Percentiles rank a stretch among this genome's conserved stretches.
phyloP scores from a whole-genome alignment of 1,140 invertebrate genomes.

The Diuraphis noxia region DNA sequence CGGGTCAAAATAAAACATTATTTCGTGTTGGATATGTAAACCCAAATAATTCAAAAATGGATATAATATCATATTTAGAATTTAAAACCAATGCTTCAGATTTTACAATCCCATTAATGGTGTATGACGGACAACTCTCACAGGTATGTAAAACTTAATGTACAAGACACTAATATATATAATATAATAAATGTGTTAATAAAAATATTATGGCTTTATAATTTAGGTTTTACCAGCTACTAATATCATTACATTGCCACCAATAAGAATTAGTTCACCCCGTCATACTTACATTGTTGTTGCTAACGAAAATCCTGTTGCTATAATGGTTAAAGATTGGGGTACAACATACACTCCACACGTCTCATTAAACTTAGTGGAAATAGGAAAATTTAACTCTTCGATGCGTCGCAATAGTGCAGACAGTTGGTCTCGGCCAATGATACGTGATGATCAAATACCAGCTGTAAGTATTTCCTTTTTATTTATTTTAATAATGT shows the following conservation, averaged over 20 bases:
- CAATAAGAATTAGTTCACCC: constrained; percentile 47
- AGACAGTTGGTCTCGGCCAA: constrained; percentile 46
- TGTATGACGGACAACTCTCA: constrained; percentile 44
- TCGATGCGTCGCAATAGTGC: constrained; percentile 48
- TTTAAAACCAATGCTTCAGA: constrained; percentile 51
- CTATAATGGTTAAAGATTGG: constrained; percentile 46
- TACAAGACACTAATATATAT: background rate
- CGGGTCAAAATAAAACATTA: constrained; percentile 48
- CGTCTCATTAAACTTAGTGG: constrained; percentile 31
- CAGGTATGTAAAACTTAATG: background rate
- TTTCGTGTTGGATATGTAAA: constrained; percentile 51
- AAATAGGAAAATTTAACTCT: constrained; percentile 45
- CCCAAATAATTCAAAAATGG: constrained; percentile 44
- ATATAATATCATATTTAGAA: constrained; percentile 47
- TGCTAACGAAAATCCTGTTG: constrained; percentile 48
- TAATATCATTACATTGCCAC: constrained; percentile 38
- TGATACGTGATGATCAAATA: constrained; percentile 48
- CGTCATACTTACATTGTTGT: constrained; percentile 46
- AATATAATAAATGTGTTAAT: background rate
- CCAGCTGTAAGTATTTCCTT: constrained; percentile 16
- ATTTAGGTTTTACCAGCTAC: constrained; percentile 47
- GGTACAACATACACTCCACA: constrained; percentile 46
- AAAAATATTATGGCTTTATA: background rate
- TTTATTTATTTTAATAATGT: background rate
- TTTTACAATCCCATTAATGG: constrained; percentile 51